Percentiles rank a stretch among this genome's conserved stretches.
Conservation (phyloP, 2,797 vertebrate species). For the Poecilia velifera region DNA sequence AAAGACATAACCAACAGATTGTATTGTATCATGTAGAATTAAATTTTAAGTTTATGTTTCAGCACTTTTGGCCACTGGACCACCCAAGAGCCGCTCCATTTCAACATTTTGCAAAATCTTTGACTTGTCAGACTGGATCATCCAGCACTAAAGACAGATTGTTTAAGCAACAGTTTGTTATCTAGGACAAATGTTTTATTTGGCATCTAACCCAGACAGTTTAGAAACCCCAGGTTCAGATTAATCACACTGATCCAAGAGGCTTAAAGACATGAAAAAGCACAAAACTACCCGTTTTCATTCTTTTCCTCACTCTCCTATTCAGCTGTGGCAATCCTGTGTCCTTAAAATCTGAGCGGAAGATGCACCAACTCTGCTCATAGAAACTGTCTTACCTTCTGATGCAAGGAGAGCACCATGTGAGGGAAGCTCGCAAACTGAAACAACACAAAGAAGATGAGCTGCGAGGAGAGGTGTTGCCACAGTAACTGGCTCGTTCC, state of each 20-base stretch:
- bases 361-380: background rate
- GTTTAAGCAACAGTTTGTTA: background rate
- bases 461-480: conserved; percentile 99
- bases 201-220: background rate
- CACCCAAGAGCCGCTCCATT: background rate
- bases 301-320: background rate
- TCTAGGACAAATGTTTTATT: background rate
- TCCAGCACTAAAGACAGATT: background rate
- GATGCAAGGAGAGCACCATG: conserved; percentile 98
- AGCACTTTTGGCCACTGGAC: background rate
- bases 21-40: too few species aligned
- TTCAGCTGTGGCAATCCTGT: background rate
- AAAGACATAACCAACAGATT: too few species aligned
- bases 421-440: conserved; percentile 99
- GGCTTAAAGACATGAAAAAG: background rate
- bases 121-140: background rate
- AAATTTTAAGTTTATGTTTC: background rate
- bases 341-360: background rate
- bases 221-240: background rate
- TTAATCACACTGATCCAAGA: background rate
- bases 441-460: conserved; percentile 99
- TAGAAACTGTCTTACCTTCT: conserved; percentile 86
- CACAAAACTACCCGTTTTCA: background rate
- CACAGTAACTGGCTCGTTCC: conserved; percentile 98
- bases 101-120: background rate